phyloP scores from a whole-genome alignment of 2,797 vertebrate species.

The Pampus argenteus region DNA sequence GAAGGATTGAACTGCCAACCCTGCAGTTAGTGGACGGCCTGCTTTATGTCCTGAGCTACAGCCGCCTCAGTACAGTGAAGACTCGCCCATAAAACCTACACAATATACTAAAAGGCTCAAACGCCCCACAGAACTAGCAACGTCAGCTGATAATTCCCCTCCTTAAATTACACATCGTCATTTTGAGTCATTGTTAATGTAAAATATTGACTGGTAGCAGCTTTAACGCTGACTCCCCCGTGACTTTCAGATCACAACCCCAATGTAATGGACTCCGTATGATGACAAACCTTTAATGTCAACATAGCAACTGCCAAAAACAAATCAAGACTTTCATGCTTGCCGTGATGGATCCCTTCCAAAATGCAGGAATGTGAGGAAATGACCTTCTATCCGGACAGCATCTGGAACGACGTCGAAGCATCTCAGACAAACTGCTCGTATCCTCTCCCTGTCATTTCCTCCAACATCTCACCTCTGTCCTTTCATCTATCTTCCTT shows the following conservation, averaged over 20 bases:
- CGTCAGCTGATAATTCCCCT: background rate
- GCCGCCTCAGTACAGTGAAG: too few relatives aligned
- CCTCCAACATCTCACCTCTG: background rate
- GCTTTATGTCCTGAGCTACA: too few relatives aligned
- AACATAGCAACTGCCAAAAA: background rate
- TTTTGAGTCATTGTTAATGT: background rate
- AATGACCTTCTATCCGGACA: background rate
- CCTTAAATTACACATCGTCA: background rate
- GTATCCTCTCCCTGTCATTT: background rate
- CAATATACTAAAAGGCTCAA: background rate
- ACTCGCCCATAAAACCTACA: background rate
- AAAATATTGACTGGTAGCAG: background rate
- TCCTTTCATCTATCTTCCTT: conserved; percentile 8
- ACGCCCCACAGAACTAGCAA: background rate
- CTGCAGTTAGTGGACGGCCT: too few relatives aligned
- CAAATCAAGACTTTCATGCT: background rate
- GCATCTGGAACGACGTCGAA: background rate
- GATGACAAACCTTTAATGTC: background rate
- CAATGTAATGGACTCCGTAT: background rate
- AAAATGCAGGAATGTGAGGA: background rate
- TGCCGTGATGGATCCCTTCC: background rate
- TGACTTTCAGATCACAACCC: background rate
- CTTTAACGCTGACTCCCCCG: background rate
- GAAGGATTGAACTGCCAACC: too few relatives aligned
- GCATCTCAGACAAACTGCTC: background rate